A percentile compares a stretch with the other conserved stretches of the same genome.
Evolutionary conservation across 2,888 invertebrate genomes (phyloP).

Genomic region (Halocaridina rubra): DNA sequence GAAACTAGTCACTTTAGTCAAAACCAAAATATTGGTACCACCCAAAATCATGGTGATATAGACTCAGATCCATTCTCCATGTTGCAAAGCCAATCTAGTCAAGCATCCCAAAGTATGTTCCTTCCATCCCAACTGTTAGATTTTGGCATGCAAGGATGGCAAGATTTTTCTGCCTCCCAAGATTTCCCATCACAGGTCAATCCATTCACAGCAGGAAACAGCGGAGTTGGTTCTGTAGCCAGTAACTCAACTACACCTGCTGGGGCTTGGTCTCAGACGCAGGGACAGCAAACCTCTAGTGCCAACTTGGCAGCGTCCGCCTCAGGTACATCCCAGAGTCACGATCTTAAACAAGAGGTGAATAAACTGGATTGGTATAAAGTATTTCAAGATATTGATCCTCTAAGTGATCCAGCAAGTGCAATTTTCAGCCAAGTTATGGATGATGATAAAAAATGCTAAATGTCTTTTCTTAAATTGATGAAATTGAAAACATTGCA

Average conservation of each 20-base stretch:
- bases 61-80: slow-evolving; percentile 16
- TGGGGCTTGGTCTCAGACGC: background rate
- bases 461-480: too few species aligned
- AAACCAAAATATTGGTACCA: background rate
- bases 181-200: background rate
- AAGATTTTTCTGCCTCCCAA: background rate
- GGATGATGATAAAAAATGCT: slow-evolving; percentile 53
- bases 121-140: slow-evolving; percentile 69
- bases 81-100: slow-evolving; percentile 23
- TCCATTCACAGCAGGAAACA: background rate
- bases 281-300: background rate
- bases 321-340: background rate
- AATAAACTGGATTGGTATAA: slow-evolving; percentile 79
- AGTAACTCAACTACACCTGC: background rate
- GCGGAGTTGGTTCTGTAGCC: background rate
- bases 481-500: background rate
- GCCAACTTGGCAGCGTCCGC: background rate
- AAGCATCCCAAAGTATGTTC: slow-evolving; percentile 65
- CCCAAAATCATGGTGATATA: background rate
- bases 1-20: background rate
- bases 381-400: slow-evolving; percentile 92
- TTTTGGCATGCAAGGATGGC: slow-evolving; percentile 63
- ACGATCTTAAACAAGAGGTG: slow-evolving; percentile 25
- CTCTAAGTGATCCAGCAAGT: slow-evolving; percentile 82
- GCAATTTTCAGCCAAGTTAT: slow-evolving; percentile 43